A percentile compares a stretch with the other conserved stretches of the same genome.
Conservation (phyloP, 2,888 invertebrate species). For the Lasioglossum zephyrum region DNA sequence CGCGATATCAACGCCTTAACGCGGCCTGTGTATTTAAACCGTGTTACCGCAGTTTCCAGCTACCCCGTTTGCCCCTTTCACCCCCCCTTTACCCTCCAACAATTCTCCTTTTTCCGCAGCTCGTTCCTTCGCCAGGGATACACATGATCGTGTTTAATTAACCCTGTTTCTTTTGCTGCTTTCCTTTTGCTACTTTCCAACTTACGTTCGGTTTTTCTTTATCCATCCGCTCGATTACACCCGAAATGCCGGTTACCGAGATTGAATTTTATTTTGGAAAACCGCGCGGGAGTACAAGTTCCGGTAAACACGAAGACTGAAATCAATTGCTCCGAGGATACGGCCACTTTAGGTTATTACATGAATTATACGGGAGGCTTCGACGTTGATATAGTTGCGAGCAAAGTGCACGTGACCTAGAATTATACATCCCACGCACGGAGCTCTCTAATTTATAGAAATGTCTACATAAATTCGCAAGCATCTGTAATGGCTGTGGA, state of each 20-base stretch:
- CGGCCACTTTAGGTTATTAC: conserved; percentile 21
- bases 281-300: neutral
- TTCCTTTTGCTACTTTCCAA: neutral
- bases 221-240: neutral
- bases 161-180: neutral
- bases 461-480: neutral
- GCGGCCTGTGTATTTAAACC: conserved; percentile 67
- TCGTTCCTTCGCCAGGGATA: neutral
- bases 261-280: conserved; percentile 1
- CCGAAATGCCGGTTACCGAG: neutral
- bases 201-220: neutral
- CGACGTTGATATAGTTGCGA: conserved; percentile 11
- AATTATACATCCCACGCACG: neutral
- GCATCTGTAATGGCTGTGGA: neutral
- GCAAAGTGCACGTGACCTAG: conserved; percentile 2
- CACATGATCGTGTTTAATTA: conserved; percentile 20
- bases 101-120: neutral
- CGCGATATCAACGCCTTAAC: conserved; percentile 76
- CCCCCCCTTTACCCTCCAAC: neutral
- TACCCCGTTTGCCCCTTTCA: conserved; percentile 3
- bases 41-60: conserved; percentile 63
- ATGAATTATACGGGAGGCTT: conserved; percentile 17
- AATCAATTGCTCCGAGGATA: conserved; percentile 14
- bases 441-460: neutral
- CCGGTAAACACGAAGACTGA: conserved; percentile 1